Evolutionary conservation across 2,113 vertebrate genomes (phyloP).

Genomic region (Hippocampus comes): DNA sequence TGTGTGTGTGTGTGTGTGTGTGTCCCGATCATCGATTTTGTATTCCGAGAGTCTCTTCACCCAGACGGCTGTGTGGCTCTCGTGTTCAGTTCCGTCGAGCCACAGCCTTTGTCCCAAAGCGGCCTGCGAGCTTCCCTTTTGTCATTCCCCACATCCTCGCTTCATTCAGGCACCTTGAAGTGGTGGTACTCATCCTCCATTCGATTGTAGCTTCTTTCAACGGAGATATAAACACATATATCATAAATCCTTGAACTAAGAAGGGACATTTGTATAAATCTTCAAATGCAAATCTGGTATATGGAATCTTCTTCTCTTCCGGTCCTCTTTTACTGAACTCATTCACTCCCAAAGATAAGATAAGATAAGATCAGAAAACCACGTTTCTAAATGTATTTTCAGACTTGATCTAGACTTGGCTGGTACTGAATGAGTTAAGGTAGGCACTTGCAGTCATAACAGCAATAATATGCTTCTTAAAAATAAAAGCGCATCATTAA

Average conservation of each 20-base stretch:
- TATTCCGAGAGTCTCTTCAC: conserved; percentile 6
- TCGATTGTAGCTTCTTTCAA: conserved; percentile 10
- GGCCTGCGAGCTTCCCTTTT: conserved; percentile 18
- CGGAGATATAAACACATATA: no score
- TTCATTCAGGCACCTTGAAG: conserved; percentile 39
- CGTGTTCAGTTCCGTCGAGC: not conserved
- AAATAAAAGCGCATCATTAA: not conserved
- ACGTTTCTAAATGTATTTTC: no score
- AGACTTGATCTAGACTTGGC: no score
- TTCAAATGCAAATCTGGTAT: not conserved
- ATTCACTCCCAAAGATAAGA: no score
- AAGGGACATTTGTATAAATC: not conserved
- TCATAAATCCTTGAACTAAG: not conserved
- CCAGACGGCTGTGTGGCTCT: conserved; percentile 20
- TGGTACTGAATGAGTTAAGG: not conserved
- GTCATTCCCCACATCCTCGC: conserved; percentile 7
- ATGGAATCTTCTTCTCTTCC: not conserved
- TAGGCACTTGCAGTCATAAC: not conserved
- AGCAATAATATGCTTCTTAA: not conserved
- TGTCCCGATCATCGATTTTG: conserved; percentile 1
- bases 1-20: conserved; percentile 1
- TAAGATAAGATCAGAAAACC: no score
- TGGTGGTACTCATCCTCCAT: conserved; percentile 31
- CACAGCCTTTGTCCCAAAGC: conserved; percentile 23
- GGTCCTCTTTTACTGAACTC: not conserved